Evolutionary conservation across 1,140 invertebrate genomes (phyloP).

Genomic region (Drosophila carrolli): DNA sequence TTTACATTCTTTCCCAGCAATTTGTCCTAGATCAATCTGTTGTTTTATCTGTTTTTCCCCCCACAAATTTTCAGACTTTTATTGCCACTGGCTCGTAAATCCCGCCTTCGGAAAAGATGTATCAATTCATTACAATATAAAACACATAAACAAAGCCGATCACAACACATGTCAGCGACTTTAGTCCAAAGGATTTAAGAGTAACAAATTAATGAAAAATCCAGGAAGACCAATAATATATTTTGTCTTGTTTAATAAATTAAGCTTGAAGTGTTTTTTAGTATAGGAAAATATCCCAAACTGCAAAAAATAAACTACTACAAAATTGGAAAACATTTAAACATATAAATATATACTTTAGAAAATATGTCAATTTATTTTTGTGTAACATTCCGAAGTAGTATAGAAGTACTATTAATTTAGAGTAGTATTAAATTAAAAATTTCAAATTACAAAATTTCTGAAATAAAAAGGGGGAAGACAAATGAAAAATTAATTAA

Average conservation of each 20-base stretch:
- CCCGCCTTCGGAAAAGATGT: constrained; percentile 19
- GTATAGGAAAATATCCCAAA: no score
- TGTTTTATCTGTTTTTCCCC: constrained; percentile 10
- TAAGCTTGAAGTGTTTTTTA: no score
- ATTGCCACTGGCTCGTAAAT: constrained; percentile 36
- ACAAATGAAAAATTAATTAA: no score
- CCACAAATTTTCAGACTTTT: constrained; percentile 27
- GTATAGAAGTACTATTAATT: no score
- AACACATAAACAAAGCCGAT: constrained; percentile 40
- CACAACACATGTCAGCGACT: constrained; percentile 46
- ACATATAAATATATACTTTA: no score
- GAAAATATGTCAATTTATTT: no score
- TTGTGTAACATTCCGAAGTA: no score
- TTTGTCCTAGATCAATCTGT: constrained; percentile 24
- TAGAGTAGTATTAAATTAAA: no score
- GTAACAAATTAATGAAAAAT: constrained; percentile 17
- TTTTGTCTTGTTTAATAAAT: not conserved
- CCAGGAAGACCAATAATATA: not conserved
- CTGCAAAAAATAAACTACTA: no score
- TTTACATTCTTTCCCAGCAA: not conserved
- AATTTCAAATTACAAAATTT: no score
- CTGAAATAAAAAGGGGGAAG: no score
- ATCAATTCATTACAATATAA: constrained; percentile 51
- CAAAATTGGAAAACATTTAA: no score
- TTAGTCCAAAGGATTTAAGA: constrained; percentile 52